These are phyloP conservation scores for Harmothoe impar DNA, from an alignment of 2,888 invertebrate species.

Conservation along the genomic window DNA sequence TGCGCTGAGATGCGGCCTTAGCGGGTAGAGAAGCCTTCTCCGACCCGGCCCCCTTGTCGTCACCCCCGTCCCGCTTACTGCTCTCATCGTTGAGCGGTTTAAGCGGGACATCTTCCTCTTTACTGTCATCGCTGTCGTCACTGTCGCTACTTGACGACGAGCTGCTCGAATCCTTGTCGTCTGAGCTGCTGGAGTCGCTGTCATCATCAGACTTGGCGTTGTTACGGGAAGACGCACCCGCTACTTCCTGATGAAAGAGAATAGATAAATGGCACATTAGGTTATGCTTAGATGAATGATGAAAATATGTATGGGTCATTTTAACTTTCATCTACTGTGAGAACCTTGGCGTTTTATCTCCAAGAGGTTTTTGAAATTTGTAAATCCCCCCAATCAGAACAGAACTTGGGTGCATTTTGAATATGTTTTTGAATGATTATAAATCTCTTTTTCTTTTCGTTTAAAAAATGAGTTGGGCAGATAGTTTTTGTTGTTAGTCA, in stretches of 20 bases:
- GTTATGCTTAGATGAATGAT: no score
- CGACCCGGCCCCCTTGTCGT: slow-evolving; percentile 8
- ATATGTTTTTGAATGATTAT: no score
- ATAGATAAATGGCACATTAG: no score
- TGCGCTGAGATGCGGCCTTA: not conserved
- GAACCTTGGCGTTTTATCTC: no score
- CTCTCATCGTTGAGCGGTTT: slow-evolving; percentile 18
- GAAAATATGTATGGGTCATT: no score
- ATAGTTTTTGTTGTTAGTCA: no score
- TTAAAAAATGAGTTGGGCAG: no score
- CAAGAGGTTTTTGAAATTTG: no score
- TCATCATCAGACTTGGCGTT: slow-evolving; percentile 38
- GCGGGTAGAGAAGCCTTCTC: slow-evolving; percentile 26
- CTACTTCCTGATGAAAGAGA: not conserved
- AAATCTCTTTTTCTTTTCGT: no score
- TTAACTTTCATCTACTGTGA: no score
- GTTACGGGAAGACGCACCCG: not conserved
- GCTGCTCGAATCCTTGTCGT: slow-evolving; percentile 11
- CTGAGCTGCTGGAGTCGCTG: slow-evolving; percentile 51
- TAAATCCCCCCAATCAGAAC: no score
- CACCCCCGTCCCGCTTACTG: not conserved
- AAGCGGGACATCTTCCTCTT: slow-evolving; percentile 48
- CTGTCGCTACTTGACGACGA: slow-evolving; percentile 40
- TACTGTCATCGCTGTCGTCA: slow-evolving; percentile 49
- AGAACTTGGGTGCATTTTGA: no score